Evolutionary conservation across 2,888 invertebrate species (phyloP), one percentile per base, ranked within the genome.

Genomic region (Volucella zonaria): DNA sequence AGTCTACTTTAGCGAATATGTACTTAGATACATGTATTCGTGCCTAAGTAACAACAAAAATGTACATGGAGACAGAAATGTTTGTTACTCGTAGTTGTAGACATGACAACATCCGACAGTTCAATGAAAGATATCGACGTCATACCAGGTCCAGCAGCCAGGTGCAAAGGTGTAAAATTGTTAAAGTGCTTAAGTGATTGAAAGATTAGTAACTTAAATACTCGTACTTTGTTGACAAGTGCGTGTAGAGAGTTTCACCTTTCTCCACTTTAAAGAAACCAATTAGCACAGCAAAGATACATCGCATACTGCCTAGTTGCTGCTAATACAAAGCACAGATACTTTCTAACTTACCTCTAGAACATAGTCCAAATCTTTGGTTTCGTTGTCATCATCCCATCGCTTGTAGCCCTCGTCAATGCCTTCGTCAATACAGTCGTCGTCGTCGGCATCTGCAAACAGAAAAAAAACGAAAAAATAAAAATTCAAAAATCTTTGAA

Each of bases 401-500:
- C 91, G 91, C 83, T 91, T 91, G 88, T 95, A 95, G 88, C 93
- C 94, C 89, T 95, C 95, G 79, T 95, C 95, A 2, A 96, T 96
- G 92, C 97, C 97, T 88, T 96, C 93, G 92, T 97, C 97, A 90
- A 97, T 97, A 85, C 97, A 97, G 92, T 97, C 97, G 91, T 97
- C 97, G 91, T 97, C 97, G 89, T 97, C 96, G 11, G 94, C 95
- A 92, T 96, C 95, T 89, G 93, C 11, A 89, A 90, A 52, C 11
- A 31, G 47, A 67, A 64, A 62, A 73, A 64, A n/a, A n/a, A n/a
- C n/a, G n/a, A n/a, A n/a, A 66, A 62, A 2, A 23, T 61, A 81
- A 56, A 11, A 56, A 56, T 49, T 56, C 6, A 66, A 38, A 66
- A 56, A 56, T 54, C 56, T 38, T 45, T 38, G 15, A 14, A n/a